Conservation (phyloP, 2,113 vertebrate genomes). For the Poeciliopsis turrubarensis region DNA sequence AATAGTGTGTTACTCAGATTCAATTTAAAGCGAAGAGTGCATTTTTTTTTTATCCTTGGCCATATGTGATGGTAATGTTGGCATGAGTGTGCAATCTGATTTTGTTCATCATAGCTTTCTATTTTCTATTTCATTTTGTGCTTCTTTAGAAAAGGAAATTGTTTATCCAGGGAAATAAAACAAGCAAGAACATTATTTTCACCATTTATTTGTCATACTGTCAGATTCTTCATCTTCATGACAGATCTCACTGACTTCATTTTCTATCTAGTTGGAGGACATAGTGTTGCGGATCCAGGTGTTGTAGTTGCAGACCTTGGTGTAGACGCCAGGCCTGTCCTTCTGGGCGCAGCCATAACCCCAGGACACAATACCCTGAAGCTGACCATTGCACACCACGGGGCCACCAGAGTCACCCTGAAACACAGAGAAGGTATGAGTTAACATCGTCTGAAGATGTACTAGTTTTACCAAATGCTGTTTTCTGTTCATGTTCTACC, state of each 20-base stretch:
- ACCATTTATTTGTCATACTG: background rate
- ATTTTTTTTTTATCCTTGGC: too few relatives aligned
- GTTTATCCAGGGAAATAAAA: background rate
- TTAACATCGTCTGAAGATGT: background rate
- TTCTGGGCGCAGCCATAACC: conserved; percentile 83
- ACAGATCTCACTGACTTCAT: background rate
- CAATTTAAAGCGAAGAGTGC: too few relatives aligned
- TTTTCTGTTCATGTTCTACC: conserved; percentile 69
- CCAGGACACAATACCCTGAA: conserved; percentile 90
- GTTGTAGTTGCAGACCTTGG: conserved; percentile 84
- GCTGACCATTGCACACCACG: conserved; percentile 78
- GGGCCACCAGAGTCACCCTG: conserved; percentile 88
- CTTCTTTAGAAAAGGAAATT: background rate
- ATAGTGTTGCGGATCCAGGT: conserved; percentile 81
- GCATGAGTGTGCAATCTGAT: too few relatives aligned
- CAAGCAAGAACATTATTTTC: background rate
- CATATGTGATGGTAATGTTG: too few relatives aligned
- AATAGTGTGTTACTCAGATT: too few relatives aligned
- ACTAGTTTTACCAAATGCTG: background rate
- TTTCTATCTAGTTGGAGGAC: conserved; percentile 46
- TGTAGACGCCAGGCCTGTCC: conserved; percentile 84
- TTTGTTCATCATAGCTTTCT: too few relatives aligned
- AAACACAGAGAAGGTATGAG: conserved; percentile 37
- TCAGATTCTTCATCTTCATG: background rate
- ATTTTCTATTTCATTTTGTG: too few relatives aligned